Evolutionary conservation across 2,888 invertebrate species (phyloP), one percentile per base, ranked within the genome.

Genomic region (Cosmia pyralina): DNA sequence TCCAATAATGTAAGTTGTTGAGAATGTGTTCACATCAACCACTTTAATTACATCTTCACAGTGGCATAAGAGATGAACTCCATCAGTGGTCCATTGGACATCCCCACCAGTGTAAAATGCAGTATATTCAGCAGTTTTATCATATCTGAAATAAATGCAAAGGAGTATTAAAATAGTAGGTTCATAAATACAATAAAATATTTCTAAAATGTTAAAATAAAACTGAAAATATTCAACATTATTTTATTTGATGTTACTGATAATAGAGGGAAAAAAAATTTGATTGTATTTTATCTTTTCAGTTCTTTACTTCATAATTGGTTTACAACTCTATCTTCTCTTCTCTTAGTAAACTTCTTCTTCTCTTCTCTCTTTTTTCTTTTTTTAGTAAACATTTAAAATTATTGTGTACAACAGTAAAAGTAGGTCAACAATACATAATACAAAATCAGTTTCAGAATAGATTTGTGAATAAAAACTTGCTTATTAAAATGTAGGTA

Each of bases 51-150:
- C 96, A 76, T 97, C 97, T 50, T 97, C 97, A 92, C 98, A 98
- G 82, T 98, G 97, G 90, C 99, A 99, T 57, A 98, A 97, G 48
- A 99, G 93, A 69, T 97, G 93, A 28, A 96, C 93, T 0, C 98
- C 98, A 94, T 98, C 97, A 50, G 94, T 92, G 69, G 97, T 97
- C 97, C 98, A 98, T 94, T 97, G 96, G 59, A 98, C 96, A 88
- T 97, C 97, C 72, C 98, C 98, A 13, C 98, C 98, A 0, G 98
- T 98, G 88, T 97, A 98, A 91, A 98, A 98, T 41, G 98, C 98
- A 75, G 97, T 97, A 90, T 97, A 97, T 87, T 97, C 97, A 6
- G 97, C 96, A 87, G 97, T 97, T 69, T 97, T 97, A 77, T 98
- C 97, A 93, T 97, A 98, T 80, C 98, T 98, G 89, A 93, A 96